phyloP scores from a whole-genome alignment of 1,140 invertebrate species.

The Tetramorium simillimum region DNA sequence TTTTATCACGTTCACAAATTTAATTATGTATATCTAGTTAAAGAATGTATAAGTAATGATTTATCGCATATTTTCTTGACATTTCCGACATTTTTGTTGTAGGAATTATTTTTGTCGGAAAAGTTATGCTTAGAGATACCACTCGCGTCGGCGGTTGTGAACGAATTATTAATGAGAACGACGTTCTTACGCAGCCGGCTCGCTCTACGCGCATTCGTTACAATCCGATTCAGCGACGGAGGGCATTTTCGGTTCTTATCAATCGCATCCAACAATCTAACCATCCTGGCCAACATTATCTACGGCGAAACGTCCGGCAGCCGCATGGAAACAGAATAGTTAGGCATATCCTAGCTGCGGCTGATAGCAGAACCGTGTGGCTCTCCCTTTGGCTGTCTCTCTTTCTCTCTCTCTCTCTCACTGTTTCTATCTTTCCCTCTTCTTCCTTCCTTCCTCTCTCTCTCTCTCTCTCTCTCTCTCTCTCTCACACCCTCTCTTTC shows the following conservation, averaged over 20 bases:
- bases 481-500: constrained; percentile 32
- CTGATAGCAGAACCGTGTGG: constrained; percentile 80
- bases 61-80: neutral
- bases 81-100: neutral
- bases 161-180: constrained; percentile 10
- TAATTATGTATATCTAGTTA: neutral
- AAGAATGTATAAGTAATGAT: constrained; percentile 12
- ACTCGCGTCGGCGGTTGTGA: neutral
- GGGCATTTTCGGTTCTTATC: constrained; percentile 58
- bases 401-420: neutral
- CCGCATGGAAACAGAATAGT: constrained; percentile 82
- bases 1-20: neutral
- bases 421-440: constrained; percentile 14
- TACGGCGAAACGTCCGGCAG: constrained; percentile 82
- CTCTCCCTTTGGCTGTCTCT: constrained; percentile 57
- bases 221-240: constrained; percentile 48
- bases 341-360: constrained; percentile 82
- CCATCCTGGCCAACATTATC: constrained; percentile 78
- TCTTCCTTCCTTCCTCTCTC: constrained; percentile 25
- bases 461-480: constrained; percentile 22
- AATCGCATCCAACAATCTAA: constrained; percentile 73
- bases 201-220: neutral
- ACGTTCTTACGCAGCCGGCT: neutral
- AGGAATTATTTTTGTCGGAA: neutral
- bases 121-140: neutral